Conservation (phyloP, 2,113 vertebrate genomes). For the Pachyramphus minor region DNA sequence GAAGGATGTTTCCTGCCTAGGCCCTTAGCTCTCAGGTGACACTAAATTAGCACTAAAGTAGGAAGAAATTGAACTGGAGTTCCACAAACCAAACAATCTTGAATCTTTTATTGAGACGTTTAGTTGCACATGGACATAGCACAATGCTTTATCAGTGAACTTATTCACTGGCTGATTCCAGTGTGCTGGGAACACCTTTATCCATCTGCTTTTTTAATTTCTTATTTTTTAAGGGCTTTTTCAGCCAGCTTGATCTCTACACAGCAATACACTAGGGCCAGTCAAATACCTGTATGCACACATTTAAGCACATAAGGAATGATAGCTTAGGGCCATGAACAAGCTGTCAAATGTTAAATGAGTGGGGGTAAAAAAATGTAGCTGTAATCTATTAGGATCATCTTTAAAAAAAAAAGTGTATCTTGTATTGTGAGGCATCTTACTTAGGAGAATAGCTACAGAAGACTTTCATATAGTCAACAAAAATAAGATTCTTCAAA, state of each 20-base stretch:
- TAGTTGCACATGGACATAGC: rapidly evolving
- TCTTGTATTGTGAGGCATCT: background rate
- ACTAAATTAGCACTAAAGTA: background rate
- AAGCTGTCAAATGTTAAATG: background rate
- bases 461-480: background rate
- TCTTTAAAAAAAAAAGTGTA: background rate
- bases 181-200: background rate
- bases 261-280: background rate
- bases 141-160: background rate
- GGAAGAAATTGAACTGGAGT: background rate
- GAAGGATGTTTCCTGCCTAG: background rate
- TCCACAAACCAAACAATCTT: too few relatives aligned
- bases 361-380: background rate
- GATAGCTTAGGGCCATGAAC: background rate
- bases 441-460: background rate
- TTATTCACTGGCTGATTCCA: background rate
- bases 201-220: too few relatives aligned
- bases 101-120: background rate
- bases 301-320: background rate
- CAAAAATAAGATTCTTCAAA: background rate
- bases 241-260: background rate
- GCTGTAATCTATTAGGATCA: background rate
- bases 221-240: background rate
- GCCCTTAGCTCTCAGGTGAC: background rate
- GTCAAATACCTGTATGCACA: background rate